These are phyloP conservation scores for Bimastos eiseni DNA, from an alignment of 2,888 invertebrate genomes.

Conservation along the genomic window DNA sequence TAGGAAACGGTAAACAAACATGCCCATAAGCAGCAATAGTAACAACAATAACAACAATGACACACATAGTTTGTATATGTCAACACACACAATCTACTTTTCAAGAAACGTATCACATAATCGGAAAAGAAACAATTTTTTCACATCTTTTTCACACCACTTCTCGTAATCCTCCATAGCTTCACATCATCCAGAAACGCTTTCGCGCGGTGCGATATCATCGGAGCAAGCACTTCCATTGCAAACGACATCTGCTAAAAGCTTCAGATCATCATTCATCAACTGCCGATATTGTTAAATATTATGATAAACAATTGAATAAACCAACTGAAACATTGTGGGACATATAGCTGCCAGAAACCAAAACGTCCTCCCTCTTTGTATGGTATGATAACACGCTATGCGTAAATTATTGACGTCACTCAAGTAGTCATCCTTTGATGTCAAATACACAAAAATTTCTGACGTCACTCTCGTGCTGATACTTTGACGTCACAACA, in stretches of 20 bases:
- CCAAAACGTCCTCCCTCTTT: not conserved
- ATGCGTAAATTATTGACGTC: not conserved
- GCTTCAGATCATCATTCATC: not conserved
- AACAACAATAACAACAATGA: not conserved
- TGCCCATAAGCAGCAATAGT: not conserved
- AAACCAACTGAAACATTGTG: not conserved
- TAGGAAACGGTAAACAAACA: not conserved
- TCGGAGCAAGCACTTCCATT: not conserved
- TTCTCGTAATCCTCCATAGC: not conserved
- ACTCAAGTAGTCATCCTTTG: not conserved
- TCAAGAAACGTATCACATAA: constrained; percentile 1
- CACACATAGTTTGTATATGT: not conserved
- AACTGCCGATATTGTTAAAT: not conserved
- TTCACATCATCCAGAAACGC: not conserved
- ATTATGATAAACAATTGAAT: not conserved
- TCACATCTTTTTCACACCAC: not conserved
- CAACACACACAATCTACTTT: not conserved
- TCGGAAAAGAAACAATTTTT: constrained; percentile 13
- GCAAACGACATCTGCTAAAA: not conserved
- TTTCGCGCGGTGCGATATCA: not conserved
- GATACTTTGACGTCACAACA: no score
- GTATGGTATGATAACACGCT: no score
- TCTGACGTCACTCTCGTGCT: no score
- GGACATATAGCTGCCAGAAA: not conserved
- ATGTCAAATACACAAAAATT: not conserved